Conservation (phyloP, 2,797 vertebrate genomes). For the Agapornis canus region DNA sequence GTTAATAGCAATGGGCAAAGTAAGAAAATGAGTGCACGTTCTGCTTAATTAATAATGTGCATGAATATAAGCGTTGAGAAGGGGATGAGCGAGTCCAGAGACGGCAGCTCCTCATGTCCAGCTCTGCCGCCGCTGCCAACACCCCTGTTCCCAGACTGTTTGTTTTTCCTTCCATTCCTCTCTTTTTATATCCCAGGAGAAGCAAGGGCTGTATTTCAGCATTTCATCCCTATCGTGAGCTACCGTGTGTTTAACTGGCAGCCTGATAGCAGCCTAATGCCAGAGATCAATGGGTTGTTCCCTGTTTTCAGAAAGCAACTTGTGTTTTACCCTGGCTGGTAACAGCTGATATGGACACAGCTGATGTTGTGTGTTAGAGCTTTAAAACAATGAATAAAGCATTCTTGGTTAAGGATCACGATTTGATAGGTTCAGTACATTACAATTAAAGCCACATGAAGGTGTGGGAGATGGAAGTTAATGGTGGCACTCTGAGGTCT, state of each 20-base stretch:
- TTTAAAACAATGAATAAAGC: background rate
- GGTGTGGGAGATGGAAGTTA: background rate
- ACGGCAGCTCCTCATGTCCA: rapidly evolving
- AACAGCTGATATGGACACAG: rapidly evolving
- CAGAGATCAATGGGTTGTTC: background rate
- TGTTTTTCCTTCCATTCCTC: background rate
- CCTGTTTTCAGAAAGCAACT: background rate
- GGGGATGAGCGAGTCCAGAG: background rate
- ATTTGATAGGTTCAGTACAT: background rate
- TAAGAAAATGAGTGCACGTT: rapidly evolving
- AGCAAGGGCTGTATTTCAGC: background rate
- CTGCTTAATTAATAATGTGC: background rate
- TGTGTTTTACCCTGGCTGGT: background rate
- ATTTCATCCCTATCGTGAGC: background rate
- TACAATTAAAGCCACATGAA: background rate
- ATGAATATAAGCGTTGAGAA: background rate
- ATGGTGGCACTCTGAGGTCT: background rate
- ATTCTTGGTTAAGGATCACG: background rate
- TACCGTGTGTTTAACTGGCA: background rate
- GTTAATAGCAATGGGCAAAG: background rate
- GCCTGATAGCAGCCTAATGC: background rate
- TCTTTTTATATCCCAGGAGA: background rate
- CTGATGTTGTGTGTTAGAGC: background rate
- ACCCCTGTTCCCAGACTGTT: background rate
- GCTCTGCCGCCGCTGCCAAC: rapidly evolving